Evolutionary conservation across 92 coral and sea anemone genomes (phyloP), one percentile per base, ranked within the genome.

Genomic region (Bergia sp.): DNA sequence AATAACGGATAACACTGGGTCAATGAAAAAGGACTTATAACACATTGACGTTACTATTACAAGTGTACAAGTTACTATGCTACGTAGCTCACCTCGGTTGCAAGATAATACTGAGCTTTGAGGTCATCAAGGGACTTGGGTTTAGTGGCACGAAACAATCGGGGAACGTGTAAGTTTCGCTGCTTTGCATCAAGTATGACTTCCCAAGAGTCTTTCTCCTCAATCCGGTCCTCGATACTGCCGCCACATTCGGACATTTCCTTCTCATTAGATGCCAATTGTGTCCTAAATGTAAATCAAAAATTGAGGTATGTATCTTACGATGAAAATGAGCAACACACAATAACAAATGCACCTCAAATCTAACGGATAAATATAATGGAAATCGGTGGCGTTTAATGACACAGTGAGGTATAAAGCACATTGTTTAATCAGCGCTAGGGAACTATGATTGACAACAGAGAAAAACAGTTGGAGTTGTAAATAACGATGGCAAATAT

Each of bases 51-150:
- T 61, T n/a, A 12, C 0, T 0, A 0, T 4, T 61, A 3, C 69
- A 20, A 20, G 69, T 61, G 23, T 61, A 61, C 11, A 29, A 29
- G 29, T 61, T 16, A 18, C 18, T 61, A 18, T 61, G 0, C 16
- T 53, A 5, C 37, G 41, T 29, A 38, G 2, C 85, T 55, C 50
- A 80, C 85, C 85, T 80, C 47, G 16, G 71, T 80, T 55, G 85
- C 87, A 44, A 69, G 87, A 42, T 84, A 71, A 36, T 89, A 97
- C 44, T 78, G 86, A 7, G 95, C 90, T 78, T 90, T 88, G 4
- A 97, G 89, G 82, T 89, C 91, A n/a, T 77, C 81, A 21, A 97
- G 91, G 3, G 97, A 86, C 82, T 96, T 96, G 29, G 94, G 93
- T 37, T 85, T 87, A n/a, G 96, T 92, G 0, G 80, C 82, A 37